Evolutionary conservation across 2,797 vertebrate genomes (phyloP).

Genomic region (Phrynocephalus forsythii): DNA sequence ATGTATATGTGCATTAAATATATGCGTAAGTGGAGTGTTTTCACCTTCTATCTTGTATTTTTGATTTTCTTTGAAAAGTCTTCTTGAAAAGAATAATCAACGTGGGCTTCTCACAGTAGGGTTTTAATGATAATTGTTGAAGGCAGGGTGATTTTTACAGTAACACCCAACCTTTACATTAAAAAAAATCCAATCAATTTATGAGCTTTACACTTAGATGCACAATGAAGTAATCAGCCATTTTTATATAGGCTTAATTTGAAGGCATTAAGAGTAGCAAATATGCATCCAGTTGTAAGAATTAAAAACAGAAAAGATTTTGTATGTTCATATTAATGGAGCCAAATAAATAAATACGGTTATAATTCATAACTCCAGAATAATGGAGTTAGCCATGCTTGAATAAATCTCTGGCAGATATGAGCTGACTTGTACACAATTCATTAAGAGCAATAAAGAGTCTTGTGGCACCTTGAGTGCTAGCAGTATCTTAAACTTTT

Average conservation of each 20-base stretch:
- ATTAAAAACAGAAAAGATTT: conserved; percentile 51
- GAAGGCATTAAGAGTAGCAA: conserved; percentile 59
- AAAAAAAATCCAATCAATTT: conserved; percentile 55
- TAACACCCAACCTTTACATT: conserved; percentile 36
- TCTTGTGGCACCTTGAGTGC: not conserved
- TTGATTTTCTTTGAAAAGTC: conserved; percentile 35
- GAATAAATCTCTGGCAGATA: not conserved
- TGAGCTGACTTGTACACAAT: not conserved
- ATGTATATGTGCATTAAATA: not conserved
- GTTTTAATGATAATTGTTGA: conserved; percentile 51
- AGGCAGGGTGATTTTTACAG: conserved; percentile 54
- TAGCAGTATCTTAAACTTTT: not conserved
- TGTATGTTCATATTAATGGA: conserved; percentile 38
- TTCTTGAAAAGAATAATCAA: conserved; percentile 21
- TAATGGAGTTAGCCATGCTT: not conserved
- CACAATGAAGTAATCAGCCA: conserved; percentile 57
- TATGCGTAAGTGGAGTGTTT: conserved; percentile 9
- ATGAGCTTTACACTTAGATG: conserved; percentile 56
- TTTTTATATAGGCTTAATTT: conserved; percentile 62
- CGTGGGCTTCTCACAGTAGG: not conserved
- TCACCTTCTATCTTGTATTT: conserved; percentile 45
- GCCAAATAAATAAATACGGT: conserved; percentile 27
- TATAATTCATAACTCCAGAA: not conserved
- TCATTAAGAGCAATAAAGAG: not conserved
- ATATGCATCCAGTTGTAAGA: conserved; percentile 48